These are phyloP conservation scores for Xestoiulus laeticollis DNA, from an alignment of 2,888 invertebrate species.

Conservation along the genomic window DNA sequence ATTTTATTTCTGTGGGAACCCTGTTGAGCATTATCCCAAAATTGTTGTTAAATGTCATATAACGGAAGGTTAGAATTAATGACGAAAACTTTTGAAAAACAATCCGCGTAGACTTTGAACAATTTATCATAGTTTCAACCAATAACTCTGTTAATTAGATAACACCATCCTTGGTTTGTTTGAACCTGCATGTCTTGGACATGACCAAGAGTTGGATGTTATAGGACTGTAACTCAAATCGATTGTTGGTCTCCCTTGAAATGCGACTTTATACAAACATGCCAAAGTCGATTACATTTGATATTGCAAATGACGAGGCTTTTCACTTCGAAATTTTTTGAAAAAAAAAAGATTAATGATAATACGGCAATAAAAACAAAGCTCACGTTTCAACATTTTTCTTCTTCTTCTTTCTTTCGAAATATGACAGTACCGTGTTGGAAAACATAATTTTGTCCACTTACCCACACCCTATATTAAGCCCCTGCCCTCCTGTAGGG, in stretches of 20 bases:
- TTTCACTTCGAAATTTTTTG: constrained; percentile 1
- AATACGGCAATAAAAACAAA: constrained; percentile 13
- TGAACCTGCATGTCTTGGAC: no score
- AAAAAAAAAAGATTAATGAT: not conserved
- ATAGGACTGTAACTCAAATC: not conserved
- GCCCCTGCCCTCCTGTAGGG: not conserved
- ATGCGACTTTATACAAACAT: not conserved
- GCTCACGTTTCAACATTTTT: constrained; percentile 4
- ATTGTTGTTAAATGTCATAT: no score
- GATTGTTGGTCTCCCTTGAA: not conserved
- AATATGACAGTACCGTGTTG: constrained; percentile 13
- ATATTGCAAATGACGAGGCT: not conserved
- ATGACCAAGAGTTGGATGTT: not conserved
- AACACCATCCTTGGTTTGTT: no score
- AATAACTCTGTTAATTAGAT: no score
- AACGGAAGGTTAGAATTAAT: no score
- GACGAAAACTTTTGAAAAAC: no score
- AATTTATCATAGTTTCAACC: no score
- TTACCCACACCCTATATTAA: not conserved
- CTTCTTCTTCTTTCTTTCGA: constrained; percentile 6
- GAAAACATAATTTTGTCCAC: not conserved
- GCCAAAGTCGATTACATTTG: not conserved
- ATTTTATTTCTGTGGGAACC: no score
- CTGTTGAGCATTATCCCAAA: no score
- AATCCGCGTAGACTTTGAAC: no score